Base-by-base conservation (phyloP, 1,140 invertebrate species). In the Conus betulinus region DNA sequence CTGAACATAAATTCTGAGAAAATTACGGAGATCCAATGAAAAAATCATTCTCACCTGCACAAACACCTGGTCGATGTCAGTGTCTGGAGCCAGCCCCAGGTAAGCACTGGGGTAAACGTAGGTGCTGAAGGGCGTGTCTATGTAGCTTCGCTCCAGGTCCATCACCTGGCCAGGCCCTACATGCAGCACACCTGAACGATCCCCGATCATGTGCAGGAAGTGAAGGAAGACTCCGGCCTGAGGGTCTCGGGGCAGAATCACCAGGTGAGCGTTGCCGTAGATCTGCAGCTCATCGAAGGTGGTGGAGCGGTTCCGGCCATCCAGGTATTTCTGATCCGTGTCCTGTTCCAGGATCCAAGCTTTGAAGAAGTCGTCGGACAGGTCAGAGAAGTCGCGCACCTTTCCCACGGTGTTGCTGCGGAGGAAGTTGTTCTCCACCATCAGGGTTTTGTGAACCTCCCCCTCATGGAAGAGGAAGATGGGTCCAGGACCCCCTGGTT, bases 121-220 rank as follows among this genome's bases (percentile, higher is more conserved):
- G n/a, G 91, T 90, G 84, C 90, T 93, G 89, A 93, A 93, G 39
- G 93, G 93, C 8, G 91, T 92, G 76, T 93, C 93, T 53, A 93
- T 88, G 81, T 91, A 90, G 5, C 85, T 27, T 67, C 93, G 79
- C 25, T 89, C 88, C 51, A 93, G 78, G 84, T 93, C 92, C 92
- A 93, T 91, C 15, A 88, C 81, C 87, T 93, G 93, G 78, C 91
- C 39, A 51, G 92, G 92, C 55, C 92, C 93, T 83, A 93, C 87
- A 84, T 93, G 93, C 27, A 93, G 82, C 53, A 84, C 90, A 0
- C 93, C 93, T 23, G 89, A 92, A 53, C 93, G 74, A 84, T 93
- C 93, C 25, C 93, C 93, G 83, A 93, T 93, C 92, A 93, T 93
- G 88, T 93, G 90, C 17, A 15, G 79, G 88, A 93, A 93, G 87